Percentiles rank a stretch among this genome's conserved stretches.
phyloP scores from a whole-genome alignment of 2,113 vertebrate species.

The Engystomops pustulosus region DNA sequence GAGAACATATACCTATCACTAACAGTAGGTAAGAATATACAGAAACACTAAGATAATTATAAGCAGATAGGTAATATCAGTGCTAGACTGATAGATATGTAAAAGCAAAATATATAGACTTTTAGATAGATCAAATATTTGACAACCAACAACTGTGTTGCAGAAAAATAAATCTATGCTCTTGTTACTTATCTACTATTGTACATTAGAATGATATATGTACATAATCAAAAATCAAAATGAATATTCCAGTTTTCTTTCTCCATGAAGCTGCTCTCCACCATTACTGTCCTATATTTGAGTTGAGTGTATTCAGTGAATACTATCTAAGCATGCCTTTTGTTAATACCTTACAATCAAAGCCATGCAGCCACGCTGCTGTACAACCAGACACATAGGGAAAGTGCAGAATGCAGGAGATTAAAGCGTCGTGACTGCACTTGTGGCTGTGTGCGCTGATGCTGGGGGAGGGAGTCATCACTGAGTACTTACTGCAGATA shows the following conservation, averaged over 20 bases:
- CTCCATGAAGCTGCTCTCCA: background rate
- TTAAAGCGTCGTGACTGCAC: constrained; percentile 43
- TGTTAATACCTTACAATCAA: background rate
- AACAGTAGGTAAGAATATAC: too few species aligned
- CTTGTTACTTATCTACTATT: too few species aligned
- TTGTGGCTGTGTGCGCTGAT: background rate
- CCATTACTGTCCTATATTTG: background rate
- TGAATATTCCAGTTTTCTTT: background rate
- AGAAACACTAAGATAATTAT: too few species aligned
- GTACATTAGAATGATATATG: background rate
- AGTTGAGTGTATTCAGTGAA: background rate
- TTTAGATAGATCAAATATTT: too few species aligned
- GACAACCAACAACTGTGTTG: too few species aligned
- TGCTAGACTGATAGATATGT: background rate
- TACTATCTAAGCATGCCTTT: background rate
- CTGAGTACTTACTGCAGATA: background rate
- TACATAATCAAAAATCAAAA: background rate
- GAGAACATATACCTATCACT: too few species aligned
- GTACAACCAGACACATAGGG: background rate
- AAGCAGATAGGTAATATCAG: too few species aligned
- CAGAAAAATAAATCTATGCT: too few species aligned
- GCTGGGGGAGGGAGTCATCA: background rate
- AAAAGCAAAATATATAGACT: too few species aligned
- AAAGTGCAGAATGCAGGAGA: background rate
- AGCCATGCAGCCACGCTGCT: background rate